Evolutionary conservation across 2,797 vertebrate species (phyloP), one percentile per base, ranked within the genome.

Genomic region (Buceros bicornis): DNA sequence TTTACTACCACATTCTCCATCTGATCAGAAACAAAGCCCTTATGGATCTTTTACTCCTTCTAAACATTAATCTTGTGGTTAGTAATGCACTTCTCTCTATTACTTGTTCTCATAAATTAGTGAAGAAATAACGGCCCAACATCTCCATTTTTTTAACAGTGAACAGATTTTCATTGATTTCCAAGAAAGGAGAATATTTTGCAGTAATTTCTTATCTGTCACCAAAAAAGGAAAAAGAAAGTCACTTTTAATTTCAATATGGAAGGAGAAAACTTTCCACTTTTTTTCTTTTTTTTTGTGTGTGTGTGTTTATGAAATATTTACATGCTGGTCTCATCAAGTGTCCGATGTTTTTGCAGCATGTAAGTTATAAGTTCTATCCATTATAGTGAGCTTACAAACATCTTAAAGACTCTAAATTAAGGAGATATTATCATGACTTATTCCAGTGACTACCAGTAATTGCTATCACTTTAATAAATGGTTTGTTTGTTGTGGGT

Each of bases 1-100:
- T 40, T 87, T 89, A 66, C 53, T 33, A 15, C 17, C 62, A 54
- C 6, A 16, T 90, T 92, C 43, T 93, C 62, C 66, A 67, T 47
- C 87, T 35, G 12, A 57, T 79, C 83, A 79, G 88, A 95, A 95
- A 76, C 19, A 87, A 83, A 84, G 78, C 82, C 20, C 16, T 92
- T 29, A 66, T 61, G 43, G 73, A 86, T 78, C 53, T 25, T 89
- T 95, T 70, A 82, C 37, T 73, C 31, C 47, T 74, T 88, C 93
- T 89, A 89, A 97, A 81, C 29, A 82, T 67, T 90, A 73, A 82
- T 90, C 57, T 88, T 76, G 35, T 65, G 13, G 15, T 65, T 84
- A 93, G 80, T 78, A 65, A 70, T 31, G 28, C n/a, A 62, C 42
- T 91, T 93, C 11, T 80, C 6, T 29, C 15, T 74, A 89, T 65